Conservation (phyloP, 1,140 invertebrate genomes). For the Helicoverpa armigera region DNA sequence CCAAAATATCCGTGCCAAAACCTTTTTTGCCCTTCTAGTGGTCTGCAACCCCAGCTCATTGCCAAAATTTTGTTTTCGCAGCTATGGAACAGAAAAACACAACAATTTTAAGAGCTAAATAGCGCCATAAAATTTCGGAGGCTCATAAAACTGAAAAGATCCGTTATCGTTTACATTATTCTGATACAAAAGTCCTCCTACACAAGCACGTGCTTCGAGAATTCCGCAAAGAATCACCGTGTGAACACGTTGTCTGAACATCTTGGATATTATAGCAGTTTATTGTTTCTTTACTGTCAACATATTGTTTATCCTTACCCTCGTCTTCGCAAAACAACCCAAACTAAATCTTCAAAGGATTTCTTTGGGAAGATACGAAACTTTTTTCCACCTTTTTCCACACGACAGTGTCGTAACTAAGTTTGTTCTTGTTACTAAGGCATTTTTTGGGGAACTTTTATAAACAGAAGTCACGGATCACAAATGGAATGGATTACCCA, state of each 20-base stretch:
- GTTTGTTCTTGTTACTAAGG: not conserved
- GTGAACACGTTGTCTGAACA: constrained; percentile 31
- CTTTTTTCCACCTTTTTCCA: constrained; percentile 4
- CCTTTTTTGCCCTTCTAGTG: not conserved
- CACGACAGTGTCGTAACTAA: not conserved
- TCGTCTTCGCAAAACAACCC: constrained; percentile 11
- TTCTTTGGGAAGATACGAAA: constrained; percentile 9
- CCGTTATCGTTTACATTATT: constrained; percentile 10
- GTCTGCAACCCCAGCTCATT: no score
- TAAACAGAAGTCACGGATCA: not conserved
- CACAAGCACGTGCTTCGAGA: not conserved
- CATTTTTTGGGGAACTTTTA: not conserved
- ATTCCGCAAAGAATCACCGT: constrained; percentile 16
- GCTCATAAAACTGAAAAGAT: constrained; percentile 17
- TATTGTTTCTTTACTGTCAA: constrained; percentile 13
- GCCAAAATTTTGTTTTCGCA: constrained; percentile 1
- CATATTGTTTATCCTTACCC: constrained; percentile 23
- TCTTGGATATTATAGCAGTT: constrained; percentile 18
- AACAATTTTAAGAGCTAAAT: not conserved
- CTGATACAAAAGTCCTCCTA: constrained; percentile 3
- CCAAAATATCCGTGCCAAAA: not conserved
- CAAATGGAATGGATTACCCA: no score
- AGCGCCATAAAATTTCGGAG: not conserved
- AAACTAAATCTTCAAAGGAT: constrained; percentile 23
- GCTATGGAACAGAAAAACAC: not conserved